Percentiles rank a stretch among this genome's conserved stretches.
Evolutionary conservation across 1,140 invertebrate species (phyloP).

Genomic region (Maconellicoccus hirsutus): DNA sequence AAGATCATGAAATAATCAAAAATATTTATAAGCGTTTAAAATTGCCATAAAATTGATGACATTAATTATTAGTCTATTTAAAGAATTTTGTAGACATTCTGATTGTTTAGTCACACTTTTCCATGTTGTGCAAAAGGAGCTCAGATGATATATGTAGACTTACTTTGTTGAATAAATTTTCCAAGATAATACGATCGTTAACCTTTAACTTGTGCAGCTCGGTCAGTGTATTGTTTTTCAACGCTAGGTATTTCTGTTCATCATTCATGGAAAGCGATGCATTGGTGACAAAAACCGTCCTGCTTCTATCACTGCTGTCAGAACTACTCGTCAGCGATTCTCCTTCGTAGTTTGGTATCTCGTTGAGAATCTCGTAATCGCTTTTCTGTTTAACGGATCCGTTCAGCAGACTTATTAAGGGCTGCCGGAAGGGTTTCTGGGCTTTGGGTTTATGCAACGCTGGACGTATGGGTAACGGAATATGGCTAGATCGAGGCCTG

Average conservation of each 20-base stretch:
- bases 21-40: too few relatives aligned
- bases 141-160: too few relatives aligned
- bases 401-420: neutral
- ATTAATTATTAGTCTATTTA: too few relatives aligned
- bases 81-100: too few relatives aligned
- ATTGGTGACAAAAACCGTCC: neutral
- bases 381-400: neutral
- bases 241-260: neutral
- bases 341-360: slow-evolving; percentile 28
- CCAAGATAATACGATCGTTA: neutral
- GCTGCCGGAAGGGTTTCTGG: slow-evolving; percentile 1
- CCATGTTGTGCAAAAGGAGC: too few relatives aligned
- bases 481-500: slow-evolving; percentile 28
- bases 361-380: slow-evolving; percentile 25
- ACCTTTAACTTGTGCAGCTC: neutral
- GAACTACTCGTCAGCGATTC: slow-evolving; percentile 32
- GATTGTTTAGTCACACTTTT: too few relatives aligned
- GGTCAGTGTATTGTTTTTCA: neutral
- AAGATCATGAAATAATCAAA: too few relatives aligned
- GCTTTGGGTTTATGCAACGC: slow-evolving; percentile 28
- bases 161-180: neutral
- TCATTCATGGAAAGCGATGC: neutral
- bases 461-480: slow-evolving; percentile 31
- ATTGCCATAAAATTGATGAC: too few relatives aligned
- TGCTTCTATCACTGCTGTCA: slow-evolving; percentile 27